Conservation (phyloP, 1,140 invertebrate genomes). For the Drosophila watanabei region DNA sequence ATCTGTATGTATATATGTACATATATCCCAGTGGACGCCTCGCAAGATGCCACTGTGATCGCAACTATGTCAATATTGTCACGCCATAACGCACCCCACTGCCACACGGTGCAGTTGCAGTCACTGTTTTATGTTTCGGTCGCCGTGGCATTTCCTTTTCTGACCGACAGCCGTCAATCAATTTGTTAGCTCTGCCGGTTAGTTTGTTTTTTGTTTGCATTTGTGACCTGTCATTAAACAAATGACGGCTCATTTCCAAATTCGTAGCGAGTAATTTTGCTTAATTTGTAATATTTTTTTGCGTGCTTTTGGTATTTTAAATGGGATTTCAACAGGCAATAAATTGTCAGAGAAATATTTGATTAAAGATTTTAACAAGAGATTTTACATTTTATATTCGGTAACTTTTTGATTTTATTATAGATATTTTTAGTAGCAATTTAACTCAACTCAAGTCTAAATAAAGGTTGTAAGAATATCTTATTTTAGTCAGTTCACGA, state of each 20-base stretch:
- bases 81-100: conserved; percentile 59
- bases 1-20: conserved; percentile 1
- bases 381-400: too few relatives aligned
- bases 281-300: conserved; percentile 72
- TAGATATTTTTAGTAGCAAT: too few relatives aligned
- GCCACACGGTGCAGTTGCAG: conserved; percentile 26
- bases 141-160: conserved; percentile 73
- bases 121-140: conserved; percentile 30
- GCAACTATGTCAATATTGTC: conserved; percentile 73
- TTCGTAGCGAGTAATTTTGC: conserved; percentile 67
- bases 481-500: neutral
- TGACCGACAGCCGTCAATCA: conserved; percentile 77
- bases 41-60: conserved; percentile 48
- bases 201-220: neutral
- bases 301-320: conserved; percentile 32
- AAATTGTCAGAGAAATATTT: conserved; percentile 5
- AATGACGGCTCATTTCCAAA: conserved; percentile 79
- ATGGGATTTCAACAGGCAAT: conserved; percentile 1
- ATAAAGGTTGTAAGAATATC: neutral
- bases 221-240: conserved; percentile 73
- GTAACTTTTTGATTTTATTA: too few relatives aligned
- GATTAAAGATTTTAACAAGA: too few relatives aligned
- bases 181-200: conserved; percentile 68
- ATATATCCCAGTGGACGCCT: conserved; percentile 28
- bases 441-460: neutral